Percentiles rank a stretch among this genome's conserved stretches.
These are phyloP conservation scores for Pardosa pseudoannulata DNA, from an alignment of 2,888 invertebrate genomes.

Conservation along the genomic window DNA sequence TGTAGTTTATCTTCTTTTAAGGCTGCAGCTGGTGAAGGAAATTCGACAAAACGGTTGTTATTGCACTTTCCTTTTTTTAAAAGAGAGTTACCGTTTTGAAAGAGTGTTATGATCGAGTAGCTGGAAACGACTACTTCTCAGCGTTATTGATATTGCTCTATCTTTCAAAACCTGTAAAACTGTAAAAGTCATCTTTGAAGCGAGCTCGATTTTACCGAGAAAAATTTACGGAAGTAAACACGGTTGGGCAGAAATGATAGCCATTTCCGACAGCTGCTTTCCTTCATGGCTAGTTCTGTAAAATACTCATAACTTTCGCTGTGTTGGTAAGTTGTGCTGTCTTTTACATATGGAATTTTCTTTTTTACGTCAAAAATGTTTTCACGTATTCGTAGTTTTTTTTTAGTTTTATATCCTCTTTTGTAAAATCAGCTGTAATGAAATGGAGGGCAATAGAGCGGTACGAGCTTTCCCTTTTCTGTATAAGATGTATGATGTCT, in stretches of 20 bases:
- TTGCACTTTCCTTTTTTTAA: slow-evolving; percentile 37
- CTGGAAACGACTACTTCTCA: slow-evolving; percentile 55
- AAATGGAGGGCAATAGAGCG: too few relatives aligned
- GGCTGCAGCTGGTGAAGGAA: slow-evolving; percentile 61
- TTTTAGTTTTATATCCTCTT: too few relatives aligned
- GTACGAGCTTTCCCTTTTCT: too few relatives aligned
- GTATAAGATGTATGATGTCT: too few relatives aligned
- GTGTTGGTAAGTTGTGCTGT: too few relatives aligned
- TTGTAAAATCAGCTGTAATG: too few relatives aligned
- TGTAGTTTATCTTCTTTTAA: slow-evolving; percentile 58
- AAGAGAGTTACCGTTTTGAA: slow-evolving; percentile 22
- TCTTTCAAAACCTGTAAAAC: slow-evolving; percentile 68
- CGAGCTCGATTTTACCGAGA: background rate
- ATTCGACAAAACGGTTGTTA: slow-evolving; percentile 66
- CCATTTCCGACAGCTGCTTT: slow-evolving; percentile 49
- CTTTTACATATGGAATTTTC: too few relatives aligned
- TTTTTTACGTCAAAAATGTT: too few relatives aligned
- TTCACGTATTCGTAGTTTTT: too few relatives aligned
- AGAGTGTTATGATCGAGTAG: slow-evolving; percentile 57
- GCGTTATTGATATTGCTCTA: slow-evolving; percentile 68
- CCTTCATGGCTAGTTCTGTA: background rate
- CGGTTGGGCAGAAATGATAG: slow-evolving; percentile 52
- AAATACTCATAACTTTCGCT: too few relatives aligned
- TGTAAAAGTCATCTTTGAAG: slow-evolving; percentile 57
- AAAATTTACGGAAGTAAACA: slow-evolving; percentile 67